Percentiles rank a stretch among this genome's conserved stretches.
Conservation (phyloP, 2,113 vertebrate species). For the Gulo gulo region DNA sequence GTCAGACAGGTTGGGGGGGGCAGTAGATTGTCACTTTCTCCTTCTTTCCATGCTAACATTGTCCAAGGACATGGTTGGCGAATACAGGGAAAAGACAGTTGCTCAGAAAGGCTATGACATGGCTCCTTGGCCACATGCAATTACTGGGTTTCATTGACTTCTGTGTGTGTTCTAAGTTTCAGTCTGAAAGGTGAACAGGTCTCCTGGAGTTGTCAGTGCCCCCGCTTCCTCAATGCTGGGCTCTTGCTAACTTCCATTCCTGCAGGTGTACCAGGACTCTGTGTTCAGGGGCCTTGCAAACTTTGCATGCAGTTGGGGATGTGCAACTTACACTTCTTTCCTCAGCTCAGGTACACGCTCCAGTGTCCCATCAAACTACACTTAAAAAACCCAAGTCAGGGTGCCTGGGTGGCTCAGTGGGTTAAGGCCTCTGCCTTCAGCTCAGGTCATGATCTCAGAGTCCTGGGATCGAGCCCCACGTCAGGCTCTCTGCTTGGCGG, state of each 20-base stretch:
- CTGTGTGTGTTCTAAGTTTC: neutral
- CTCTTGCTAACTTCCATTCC: neutral
- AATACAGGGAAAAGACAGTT: neutral
- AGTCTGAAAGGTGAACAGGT: neutral
- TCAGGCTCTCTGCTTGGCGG: too few relatives aligned
- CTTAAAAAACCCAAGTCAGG: neutral
- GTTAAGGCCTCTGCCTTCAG: too few relatives aligned
- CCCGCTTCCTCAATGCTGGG: fast-evolving
- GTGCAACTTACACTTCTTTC: neutral
- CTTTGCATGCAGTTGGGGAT: neutral
- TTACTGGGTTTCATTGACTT: neutral
- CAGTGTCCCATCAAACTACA: neutral
- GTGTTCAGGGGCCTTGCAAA: neutral
- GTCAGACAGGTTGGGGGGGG: neutral
- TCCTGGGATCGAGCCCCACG: too few relatives aligned
- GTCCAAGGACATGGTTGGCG: neutral
- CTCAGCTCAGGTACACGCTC: neutral
- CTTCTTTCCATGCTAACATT: neutral
- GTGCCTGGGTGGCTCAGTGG: too few relatives aligned
- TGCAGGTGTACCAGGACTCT: neutral
- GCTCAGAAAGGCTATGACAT: neutral
- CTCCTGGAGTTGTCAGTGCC: fast-evolving
- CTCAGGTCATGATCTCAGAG: too few relatives aligned
- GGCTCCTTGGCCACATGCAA: neutral
- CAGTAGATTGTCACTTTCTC: neutral